phyloP scores from a whole-genome alignment of 2,113 vertebrate species.

The Eulacestoma nigropectus region DNA sequence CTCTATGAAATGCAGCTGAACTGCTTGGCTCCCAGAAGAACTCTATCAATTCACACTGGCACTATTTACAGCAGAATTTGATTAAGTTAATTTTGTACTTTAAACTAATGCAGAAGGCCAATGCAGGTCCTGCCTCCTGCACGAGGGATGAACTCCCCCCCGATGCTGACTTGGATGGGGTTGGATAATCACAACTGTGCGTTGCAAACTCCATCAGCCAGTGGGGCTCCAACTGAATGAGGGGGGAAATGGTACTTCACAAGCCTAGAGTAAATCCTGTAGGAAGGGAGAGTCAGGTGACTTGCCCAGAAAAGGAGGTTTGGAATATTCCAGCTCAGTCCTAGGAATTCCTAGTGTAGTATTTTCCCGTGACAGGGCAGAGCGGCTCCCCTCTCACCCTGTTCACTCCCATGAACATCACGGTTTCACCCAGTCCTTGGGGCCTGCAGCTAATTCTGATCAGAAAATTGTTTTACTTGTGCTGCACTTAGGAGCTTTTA shows the following conservation, averaged over 20 bases:
- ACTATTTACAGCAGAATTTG: background rate
- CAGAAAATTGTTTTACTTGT: background rate
- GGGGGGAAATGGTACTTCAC: background rate
- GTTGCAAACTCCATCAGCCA: background rate
- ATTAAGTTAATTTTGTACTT: background rate
- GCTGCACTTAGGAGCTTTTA: background rate
- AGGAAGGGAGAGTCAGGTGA: background rate
- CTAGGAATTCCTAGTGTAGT: background rate
- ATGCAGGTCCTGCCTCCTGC: background rate
- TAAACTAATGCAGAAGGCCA: background rate
- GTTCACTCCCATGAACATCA: background rate
- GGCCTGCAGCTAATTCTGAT: background rate
- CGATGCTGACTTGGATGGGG: background rate
- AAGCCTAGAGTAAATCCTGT: fast-evolving
- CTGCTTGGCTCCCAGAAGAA: background rate
- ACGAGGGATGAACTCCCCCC: background rate
- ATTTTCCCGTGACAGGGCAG: background rate
- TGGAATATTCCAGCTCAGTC: background rate
- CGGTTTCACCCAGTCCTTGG: background rate
- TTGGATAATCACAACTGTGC: background rate
- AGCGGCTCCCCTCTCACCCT: background rate
- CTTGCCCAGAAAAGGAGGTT: background rate
- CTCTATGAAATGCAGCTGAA: background rate
- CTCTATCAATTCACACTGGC: background rate
- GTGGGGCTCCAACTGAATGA: background rate